These are phyloP conservation scores for Coracias cyanogaster DNA, from an alignment of 2,797 vertebrate species.

Conservation along the genomic window DNA sequence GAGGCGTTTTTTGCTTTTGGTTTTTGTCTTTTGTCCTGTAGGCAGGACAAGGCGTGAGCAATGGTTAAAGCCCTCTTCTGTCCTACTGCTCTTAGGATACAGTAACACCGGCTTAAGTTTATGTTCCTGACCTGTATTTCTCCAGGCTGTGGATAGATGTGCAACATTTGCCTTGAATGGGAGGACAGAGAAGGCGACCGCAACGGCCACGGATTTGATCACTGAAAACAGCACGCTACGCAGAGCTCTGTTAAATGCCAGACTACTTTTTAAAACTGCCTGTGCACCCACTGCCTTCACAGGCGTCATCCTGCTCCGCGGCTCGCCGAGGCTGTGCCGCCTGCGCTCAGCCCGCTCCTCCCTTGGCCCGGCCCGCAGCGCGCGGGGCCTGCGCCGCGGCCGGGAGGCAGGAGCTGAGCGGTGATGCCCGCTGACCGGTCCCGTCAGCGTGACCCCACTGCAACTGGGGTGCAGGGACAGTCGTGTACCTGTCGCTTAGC, in stretches of 20 bases:
- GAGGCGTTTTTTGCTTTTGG: background rate
- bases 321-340: background rate
- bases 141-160: background rate
- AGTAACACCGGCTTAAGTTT: background rate
- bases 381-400: background rate
- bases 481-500: background rate
- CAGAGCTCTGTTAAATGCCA: background rate
- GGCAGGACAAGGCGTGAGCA: background rate
- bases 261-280: background rate
- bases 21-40: background rate
- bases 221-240: background rate
- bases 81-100: background rate
- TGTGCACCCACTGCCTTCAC: background rate
- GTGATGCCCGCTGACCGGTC: background rate
- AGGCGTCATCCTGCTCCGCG: no score
- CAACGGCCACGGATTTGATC: background rate
- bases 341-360: background rate
- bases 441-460: background rate
- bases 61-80: background rate
- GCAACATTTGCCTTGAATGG: accelerated
- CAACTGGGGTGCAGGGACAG: background rate
- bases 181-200: background rate
- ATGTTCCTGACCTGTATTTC: background rate
- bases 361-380: accelerated
- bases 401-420: background rate